phyloP scores from a whole-genome alignment of 2,797 vertebrate species.

The Alectoris magna region DNA sequence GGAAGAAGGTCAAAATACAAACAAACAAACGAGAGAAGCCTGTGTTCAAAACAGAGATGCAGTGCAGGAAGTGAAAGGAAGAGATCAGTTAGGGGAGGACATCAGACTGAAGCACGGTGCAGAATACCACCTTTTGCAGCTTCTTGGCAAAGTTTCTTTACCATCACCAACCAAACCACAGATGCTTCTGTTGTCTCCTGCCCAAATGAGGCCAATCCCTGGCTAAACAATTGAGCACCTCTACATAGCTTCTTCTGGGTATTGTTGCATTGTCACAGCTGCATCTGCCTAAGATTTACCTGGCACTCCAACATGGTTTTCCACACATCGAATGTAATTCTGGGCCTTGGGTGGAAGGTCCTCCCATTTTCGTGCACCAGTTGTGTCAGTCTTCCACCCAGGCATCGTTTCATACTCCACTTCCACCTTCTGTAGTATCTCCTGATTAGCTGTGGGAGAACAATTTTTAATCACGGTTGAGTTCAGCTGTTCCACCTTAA shows the following conservation, averaged over 20 bases:
- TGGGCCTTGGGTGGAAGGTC: constrained; percentile 96
- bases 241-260: neutral
- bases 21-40: neutral
- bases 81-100: neutral
- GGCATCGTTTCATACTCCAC: constrained; percentile 97
- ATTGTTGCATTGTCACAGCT: accelerated
- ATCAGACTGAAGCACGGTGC: neutral
- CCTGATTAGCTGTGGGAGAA: constrained; percentile 90
- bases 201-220: neutral
- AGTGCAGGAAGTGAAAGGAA: neutral
- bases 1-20: too few species aligned
- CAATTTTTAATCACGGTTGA: neutral
- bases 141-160: neutral
- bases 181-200: neutral
- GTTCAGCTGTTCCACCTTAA: neutral
- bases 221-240: accelerated
- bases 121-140: neutral
- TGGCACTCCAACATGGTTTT: constrained; percentile 96
- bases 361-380: constrained; percentile 92
- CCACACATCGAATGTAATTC: constrained; percentile 96
- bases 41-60: neutral
- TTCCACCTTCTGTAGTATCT: constrained; percentile 95
- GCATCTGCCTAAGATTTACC: constrained; percentile 78
- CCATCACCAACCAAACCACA: neutral
- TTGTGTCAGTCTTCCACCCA: constrained; percentile 96